Base-by-base conservation (phyloP, 2,888 invertebrate genomes). In the Euplagia quadripunctaria region DNA sequence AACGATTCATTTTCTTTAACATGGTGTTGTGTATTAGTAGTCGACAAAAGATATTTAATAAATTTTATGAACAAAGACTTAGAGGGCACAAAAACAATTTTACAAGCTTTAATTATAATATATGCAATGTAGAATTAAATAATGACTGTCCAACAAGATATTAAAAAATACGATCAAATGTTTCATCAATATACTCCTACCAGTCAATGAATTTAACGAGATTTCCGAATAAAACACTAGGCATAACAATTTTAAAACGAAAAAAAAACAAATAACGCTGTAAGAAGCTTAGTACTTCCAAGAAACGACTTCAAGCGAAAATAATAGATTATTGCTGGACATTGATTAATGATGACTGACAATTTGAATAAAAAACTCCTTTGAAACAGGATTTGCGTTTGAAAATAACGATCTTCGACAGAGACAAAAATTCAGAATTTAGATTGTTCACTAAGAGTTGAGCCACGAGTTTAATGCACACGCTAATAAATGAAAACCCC, bases 281-380 rank as follows among this genome's bases (percentile, higher is more conserved):
- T n/a, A 11, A 76, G 64, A 49, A 42, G 63, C 69, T 63, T 20
- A 52, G 64, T 68, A 65, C 41, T 83, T 49, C 66, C 43, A 43
- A 76, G 70, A 81, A 76, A 79, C 73, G 42, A 75, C 78, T 77
- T 77, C 63, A 71, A 76, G 73, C 71, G 77, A 73, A 78, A 79
- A 74, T 71, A 78, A 81, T 79, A 78, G 78, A 82, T 84, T 80
- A 78, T 82, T 81, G 71, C 76, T 70, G 72, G 76, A 77, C 80
- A 71, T 77, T 81, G 82, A 84, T 84, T 83, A 80, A 84, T 84
- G 78, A 77, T 77, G 79, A 80, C 77, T 78, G 76, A 79, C 79
- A 81, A 80, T 82, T 82, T 80, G 72, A 82, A 85, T 81, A 81
- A 85, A 71, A 73, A 75, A 76, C 68, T 78, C 77, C 75, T 78